Base-by-base conservation (phyloP, 2,113 vertebrate species). In the Aplodontia rufa region DNA sequence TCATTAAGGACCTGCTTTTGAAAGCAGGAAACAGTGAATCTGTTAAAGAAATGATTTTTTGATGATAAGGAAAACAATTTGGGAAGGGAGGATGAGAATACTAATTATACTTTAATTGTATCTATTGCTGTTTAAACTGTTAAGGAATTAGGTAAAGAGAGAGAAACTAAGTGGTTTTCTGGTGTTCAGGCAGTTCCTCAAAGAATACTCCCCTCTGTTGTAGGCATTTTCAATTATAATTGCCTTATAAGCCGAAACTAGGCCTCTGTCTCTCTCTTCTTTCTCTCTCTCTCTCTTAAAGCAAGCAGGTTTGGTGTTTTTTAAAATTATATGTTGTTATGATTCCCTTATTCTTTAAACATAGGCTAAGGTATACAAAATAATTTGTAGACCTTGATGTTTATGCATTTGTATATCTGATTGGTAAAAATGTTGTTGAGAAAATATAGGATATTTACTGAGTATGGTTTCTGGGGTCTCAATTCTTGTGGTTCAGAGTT, bases 201-300 rank as follows among this genome's bases (percentile, higher is more conserved):
- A 78, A 92, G 81, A 84, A 22, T 12, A 90, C 51, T 76, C 90
- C 51, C 87, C 72, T 64, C 72, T 30, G 62, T 37, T 69, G 8
- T 82, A 58, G 90, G 93, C 68, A 64, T 91, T 96, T 96, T 90
- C 85, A 64, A 42, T 93, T 96, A 86, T 93, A 95, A 97, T 96
- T 95, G 74, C 55, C 32, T 83, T 79, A 78, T 4, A 80, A 89
- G 51, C 78, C 88, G 53, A 96, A 91, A 64, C 72, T 32, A 85
- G 89, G 62, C 68, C 76, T 42, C n/a, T n/a, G n/a, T n/a, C n/a
- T n/a, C n/a, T n/a, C n/a, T n/a, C n/a, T n/a, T n/a, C n/a, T n/a
- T n/a, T n/a, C n/a, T n/a, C n/a, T 85, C 19, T 51, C 79, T 88
- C 10, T 58, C 68, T 66, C 71, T 68, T 58, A 93, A 94, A 95